These are phyloP conservation scores for Microdon myrmicae DNA, from an alignment of 2,888 invertebrate species.

Conservation along the genomic window DNA sequence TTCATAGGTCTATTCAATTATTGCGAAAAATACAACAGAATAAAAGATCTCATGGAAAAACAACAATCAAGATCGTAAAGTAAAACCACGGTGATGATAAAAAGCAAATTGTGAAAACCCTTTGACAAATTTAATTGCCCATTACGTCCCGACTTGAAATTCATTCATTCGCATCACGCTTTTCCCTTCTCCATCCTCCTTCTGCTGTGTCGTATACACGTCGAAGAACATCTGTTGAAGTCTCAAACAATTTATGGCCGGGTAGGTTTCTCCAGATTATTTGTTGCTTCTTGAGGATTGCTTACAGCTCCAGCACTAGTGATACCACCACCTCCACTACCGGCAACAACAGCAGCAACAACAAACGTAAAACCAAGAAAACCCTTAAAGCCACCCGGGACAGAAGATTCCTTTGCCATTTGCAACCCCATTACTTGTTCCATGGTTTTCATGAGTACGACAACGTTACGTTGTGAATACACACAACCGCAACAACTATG, in stretches of 20 bases:
- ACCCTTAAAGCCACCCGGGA: constrained; percentile 46
- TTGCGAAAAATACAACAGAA: background rate
- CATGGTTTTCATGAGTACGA: too few relatives aligned
- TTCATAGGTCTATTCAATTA: too few relatives aligned
- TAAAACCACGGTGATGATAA: constrained; percentile 26
- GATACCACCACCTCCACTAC: too few relatives aligned
- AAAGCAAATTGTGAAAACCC: constrained; percentile 29
- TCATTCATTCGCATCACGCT: constrained; percentile 49
- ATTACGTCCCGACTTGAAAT: constrained; percentile 44
- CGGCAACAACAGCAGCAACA: constrained; percentile 3
- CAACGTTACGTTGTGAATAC: constrained; percentile 16
- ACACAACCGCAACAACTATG: constrained; percentile 34
- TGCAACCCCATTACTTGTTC: constrained; percentile 36
- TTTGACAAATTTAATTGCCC: constrained; percentile 52
- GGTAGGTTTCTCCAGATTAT: constrained; percentile 43
- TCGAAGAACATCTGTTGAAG: constrained; percentile 48
- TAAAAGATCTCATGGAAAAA: background rate
- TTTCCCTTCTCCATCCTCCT: background rate
- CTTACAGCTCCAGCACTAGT: constrained; percentile 13
- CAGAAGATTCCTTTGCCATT: constrained; percentile 45
- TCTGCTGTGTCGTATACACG: too few relatives aligned
- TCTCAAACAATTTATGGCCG: constrained; percentile 47
- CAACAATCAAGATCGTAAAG: constrained; percentile 25
- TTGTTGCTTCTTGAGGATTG: constrained; percentile 46
- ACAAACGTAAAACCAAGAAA: background rate